phyloP scores from a whole-genome alignment of 2,113 vertebrate genomes.

The Opisthocomus hoazin region DNA sequence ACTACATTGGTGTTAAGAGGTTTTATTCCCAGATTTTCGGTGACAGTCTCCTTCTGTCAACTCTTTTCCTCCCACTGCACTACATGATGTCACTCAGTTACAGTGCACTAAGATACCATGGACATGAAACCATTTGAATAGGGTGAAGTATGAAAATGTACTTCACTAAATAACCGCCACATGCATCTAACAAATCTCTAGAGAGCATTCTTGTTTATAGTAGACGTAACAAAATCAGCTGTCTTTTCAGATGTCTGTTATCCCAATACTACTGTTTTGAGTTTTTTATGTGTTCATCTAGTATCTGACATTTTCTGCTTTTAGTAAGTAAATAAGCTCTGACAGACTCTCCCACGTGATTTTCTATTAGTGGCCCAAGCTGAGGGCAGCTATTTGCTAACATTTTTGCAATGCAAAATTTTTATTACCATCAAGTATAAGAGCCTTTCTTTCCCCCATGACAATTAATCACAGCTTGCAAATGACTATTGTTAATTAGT shows the following conservation, averaged over 20 bases:
- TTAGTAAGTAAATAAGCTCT: background rate
- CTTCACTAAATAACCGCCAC: background rate
- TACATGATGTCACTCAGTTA: background rate
- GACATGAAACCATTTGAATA: background rate
- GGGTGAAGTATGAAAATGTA: background rate
- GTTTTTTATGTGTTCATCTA: constrained; percentile 22
- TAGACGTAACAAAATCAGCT: constrained; percentile 7
- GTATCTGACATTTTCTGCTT: constrained; percentile 22
- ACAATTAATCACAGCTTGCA: background rate
- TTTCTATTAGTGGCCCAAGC: background rate
- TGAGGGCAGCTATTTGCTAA: background rate
- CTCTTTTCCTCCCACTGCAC: background rate
- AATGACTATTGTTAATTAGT: background rate
- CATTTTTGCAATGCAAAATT: background rate
- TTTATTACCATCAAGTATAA: background rate
- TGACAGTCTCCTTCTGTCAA: background rate
- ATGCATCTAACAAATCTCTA: background rate
- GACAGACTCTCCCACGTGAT: background rate
- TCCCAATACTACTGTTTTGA: background rate
- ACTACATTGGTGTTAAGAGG: no score
- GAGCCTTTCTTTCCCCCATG: background rate
- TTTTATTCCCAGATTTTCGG: no score
- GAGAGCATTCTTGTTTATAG: constrained; percentile 26
- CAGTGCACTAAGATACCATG: background rate
- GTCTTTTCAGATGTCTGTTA: constrained; percentile 34